Conservation (phyloP, 2,888 invertebrate genomes). For the Patella caerulea region DNA sequence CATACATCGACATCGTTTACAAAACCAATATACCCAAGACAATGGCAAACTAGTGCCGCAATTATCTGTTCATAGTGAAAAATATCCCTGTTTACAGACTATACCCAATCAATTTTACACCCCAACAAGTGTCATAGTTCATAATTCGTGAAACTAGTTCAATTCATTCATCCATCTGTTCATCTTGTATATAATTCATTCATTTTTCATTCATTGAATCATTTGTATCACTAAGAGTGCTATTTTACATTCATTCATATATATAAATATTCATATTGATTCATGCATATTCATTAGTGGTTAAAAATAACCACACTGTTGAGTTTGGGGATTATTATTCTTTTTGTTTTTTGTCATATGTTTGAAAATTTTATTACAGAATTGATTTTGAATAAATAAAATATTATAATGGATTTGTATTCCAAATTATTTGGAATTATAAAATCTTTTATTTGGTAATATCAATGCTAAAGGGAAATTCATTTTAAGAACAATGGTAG, state of each 20-base stretch:
- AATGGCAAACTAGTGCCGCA: background rate
- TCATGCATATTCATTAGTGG: conserved; percentile 2
- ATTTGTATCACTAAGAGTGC: background rate
- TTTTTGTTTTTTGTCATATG: no score
- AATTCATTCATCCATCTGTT: conserved; percentile 1
- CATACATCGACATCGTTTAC: background rate
- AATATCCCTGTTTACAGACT: background rate
- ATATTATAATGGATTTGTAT: no score
- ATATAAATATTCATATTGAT: background rate
- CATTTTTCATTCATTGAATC: background rate
- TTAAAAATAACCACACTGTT: background rate
- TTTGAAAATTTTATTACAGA: no score
- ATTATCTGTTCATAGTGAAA: background rate
- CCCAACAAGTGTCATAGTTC: background rate
- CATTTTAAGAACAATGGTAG: no score
- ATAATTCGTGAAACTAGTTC: background rate
- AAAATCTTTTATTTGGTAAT: no score
- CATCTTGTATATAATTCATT: background rate
- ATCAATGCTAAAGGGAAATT: no score
- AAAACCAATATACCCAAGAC: background rate
- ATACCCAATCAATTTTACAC: background rate
- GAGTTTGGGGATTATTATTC: no score
- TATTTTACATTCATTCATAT: background rate
- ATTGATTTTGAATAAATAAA: no score
- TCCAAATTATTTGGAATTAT: no score